These are phyloP conservation scores for Oxyruncus cristatus DNA, from an alignment of 2,113 vertebrate species.

Conservation along the genomic window DNA sequence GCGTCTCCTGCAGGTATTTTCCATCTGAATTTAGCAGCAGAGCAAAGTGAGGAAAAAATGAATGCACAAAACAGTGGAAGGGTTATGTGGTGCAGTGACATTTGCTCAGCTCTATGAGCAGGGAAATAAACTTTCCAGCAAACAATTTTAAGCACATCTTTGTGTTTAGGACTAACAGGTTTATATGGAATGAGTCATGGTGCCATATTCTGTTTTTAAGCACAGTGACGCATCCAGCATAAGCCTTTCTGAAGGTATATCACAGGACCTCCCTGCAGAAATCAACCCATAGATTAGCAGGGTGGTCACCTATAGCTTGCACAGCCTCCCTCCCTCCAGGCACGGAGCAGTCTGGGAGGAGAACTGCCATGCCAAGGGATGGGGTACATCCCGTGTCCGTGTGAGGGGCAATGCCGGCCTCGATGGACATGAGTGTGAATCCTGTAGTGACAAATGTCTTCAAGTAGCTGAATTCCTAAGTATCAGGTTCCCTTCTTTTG, in stretches of 20 bases:
- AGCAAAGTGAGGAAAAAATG: not conserved
- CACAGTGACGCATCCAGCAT: not conserved
- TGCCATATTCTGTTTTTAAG: not conserved
- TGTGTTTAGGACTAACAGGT: not conserved
- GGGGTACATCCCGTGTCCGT: rapidly evolving
- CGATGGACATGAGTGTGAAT: rapidly evolving
- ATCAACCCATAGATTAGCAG: not conserved
- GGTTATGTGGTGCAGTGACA: not conserved
- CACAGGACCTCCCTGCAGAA: not conserved
- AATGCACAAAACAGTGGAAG: not conserved
- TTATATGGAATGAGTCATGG: not conserved
- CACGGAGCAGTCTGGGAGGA: no score
- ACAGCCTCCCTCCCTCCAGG: not conserved
- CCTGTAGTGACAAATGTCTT: not conserved
- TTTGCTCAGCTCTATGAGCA: not conserved
- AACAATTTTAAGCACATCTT: not conserved
- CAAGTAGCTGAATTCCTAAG: not conserved
- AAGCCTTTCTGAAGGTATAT: not conserved
- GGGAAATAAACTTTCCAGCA: not conserved
- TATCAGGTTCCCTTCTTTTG: not conserved
- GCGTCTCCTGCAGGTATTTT: not conserved
- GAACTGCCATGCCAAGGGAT: not conserved
- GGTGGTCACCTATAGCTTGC: not conserved
- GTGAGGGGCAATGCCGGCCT: rapidly evolving
- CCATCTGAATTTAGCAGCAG: not conserved